Evolutionary conservation across 2,113 vertebrate genomes (phyloP), one percentile per base, ranked within the genome.

Genomic region (Lophura nycthemera): DNA sequence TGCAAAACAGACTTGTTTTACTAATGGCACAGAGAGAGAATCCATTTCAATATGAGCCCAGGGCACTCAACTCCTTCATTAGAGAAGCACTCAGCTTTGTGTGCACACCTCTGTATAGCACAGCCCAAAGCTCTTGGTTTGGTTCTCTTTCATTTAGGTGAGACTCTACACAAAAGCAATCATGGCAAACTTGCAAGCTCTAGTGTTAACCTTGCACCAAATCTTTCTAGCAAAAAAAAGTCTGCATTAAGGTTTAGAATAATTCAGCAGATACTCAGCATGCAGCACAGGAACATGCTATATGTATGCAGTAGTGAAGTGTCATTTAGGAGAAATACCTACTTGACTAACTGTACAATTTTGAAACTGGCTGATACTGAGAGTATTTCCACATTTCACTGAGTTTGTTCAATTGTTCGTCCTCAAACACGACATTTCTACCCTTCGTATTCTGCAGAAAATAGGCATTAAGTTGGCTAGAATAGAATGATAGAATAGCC

Each of bases 1-100:
- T 3, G 30, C 36, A 21, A n/a, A 79, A 70, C 0, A 2, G 64
- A 52, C 43, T 57, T 10, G 0, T 77, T 47, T 25, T 3, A 12
- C 3, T 74, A 64, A 75, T 6, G 30, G 27, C 45, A 43, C 17
- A 13, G 61, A 19, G 52, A 77, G 63, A 48, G 42, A 47, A 45
- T 34, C 71, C 20, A 19, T 43, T 42, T 71, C 36, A 20, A 60
- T 13, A 21, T 1, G 20, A 63, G 43, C 64, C 86, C 24, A 7
- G 27, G 83, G 75, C 74, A 20, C 56, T 20, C 30, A 57, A 7
- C 10, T 19, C 29, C 30, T 30, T 57, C 54, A 57, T 57, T 57
- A 57, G 54, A 19, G 54, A 57, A 57, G 54, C 30, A 57, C 54
- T 57, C 54, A 18, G 54, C 29, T 57, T 19, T 4, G 29, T 32